phyloP scores from a whole-genome alignment of 2,888 invertebrate genomes.

The Cacoxenus indagator region DNA sequence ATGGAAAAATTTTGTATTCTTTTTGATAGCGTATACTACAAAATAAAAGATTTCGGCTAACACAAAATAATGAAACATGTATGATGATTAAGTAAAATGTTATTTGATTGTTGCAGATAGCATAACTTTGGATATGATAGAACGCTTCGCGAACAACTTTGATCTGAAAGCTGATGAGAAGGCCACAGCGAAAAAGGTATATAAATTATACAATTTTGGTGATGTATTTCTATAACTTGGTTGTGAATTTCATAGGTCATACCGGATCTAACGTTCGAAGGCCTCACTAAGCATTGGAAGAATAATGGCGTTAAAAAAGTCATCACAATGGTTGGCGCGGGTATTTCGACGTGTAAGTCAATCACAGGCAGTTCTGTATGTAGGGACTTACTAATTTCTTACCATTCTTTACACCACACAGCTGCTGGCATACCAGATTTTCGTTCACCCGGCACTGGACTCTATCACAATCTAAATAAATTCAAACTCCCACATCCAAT shows the following conservation, averaged over 20 bases:
- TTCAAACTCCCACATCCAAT: slow-evolving; percentile 93
- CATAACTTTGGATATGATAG: slow-evolving; percentile 76
- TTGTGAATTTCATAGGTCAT: neutral
- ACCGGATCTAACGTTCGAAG: slow-evolving; percentile 79
- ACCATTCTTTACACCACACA: slow-evolving; percentile 28
- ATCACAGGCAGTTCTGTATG: too few species aligned
- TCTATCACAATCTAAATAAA: slow-evolving; percentile 92
- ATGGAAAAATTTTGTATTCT: too few species aligned
- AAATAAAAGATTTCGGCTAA: too few species aligned
- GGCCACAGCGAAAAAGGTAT: slow-evolving; percentile 43
- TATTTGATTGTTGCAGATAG: slow-evolving; percentile 38
- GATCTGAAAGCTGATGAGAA: slow-evolving; percentile 69
- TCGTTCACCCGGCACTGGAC: slow-evolving; percentile 90
- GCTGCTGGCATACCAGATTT: slow-evolving; percentile 92
- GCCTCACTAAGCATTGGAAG: slow-evolving; percentile 84
- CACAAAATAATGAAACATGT: too few species aligned
- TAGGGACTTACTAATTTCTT: slow-evolving; percentile 14
- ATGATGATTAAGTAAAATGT: too few species aligned
- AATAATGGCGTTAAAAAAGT: slow-evolving; percentile 84
- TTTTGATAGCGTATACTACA: too few species aligned
- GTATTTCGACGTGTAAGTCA: slow-evolving; percentile 92
- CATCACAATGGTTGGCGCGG: slow-evolving; percentile 95
- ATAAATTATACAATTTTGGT: too few species aligned
- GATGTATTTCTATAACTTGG: too few species aligned
- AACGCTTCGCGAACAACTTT: slow-evolving; percentile 77